A percentile compares a stretch with the other conserved stretches of the same genome.
Conservation (phyloP, 1,140 invertebrate genomes). For the Leptonema lineaticorne region DNA sequence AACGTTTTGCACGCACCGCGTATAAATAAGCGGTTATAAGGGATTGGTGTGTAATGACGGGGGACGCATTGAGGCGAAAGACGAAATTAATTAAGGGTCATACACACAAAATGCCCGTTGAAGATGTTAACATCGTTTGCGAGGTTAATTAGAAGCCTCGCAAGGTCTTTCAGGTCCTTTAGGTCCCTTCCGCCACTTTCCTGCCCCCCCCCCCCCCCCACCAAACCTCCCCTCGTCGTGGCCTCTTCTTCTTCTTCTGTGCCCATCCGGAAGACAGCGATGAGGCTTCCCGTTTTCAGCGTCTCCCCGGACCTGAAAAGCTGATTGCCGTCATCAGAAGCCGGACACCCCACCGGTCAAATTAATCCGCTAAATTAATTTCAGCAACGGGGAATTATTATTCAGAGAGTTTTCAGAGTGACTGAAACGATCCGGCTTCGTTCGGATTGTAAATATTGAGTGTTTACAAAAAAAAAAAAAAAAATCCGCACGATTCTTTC, state of each 20-base stretch:
- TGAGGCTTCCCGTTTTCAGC: constrained; percentile 4
- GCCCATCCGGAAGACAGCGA: constrained; percentile 6
- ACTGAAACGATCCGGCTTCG: too few relatives aligned
- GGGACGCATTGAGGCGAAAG: background rate
- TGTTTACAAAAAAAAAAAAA: too few relatives aligned
- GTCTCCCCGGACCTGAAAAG: constrained; percentile 27
- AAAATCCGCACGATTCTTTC: too few relatives aligned
- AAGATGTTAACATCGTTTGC: constrained; percentile 28
- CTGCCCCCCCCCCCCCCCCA: too few relatives aligned
- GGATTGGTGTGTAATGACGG: background rate
- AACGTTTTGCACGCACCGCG: too few relatives aligned
- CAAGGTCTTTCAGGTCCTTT: constrained; percentile 10
- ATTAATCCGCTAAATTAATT: constrained; percentile 40
- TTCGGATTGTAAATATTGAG: too few relatives aligned
- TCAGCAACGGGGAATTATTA: constrained; percentile 9
- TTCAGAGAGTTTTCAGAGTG: constrained; percentile 9
- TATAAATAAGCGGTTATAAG: too few relatives aligned
- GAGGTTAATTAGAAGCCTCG: constrained; percentile 26
- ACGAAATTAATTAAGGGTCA: constrained; percentile 1
- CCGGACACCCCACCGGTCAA: constrained; percentile 31
- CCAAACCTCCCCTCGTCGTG: too few relatives aligned
- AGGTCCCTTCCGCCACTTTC: too few relatives aligned
- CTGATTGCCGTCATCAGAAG: constrained; percentile 33
- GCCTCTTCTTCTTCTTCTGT: too few relatives aligned
- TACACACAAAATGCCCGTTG: background rate